Conservation (phyloP, 1,140 invertebrate genomes). For the Magallana gigas region DNA sequence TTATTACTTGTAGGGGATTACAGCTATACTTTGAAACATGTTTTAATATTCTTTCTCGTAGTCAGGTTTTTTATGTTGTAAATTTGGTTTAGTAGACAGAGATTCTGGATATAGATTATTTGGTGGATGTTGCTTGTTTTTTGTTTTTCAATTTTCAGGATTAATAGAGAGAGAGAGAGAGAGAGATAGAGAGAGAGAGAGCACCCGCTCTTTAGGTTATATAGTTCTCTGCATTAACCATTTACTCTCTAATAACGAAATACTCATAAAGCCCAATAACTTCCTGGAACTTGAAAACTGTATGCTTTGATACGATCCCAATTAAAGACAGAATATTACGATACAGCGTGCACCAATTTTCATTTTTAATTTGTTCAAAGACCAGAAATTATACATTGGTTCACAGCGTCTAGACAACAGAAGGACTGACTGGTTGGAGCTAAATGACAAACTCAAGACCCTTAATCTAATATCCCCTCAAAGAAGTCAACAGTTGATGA, state of each 20-base stretch:
- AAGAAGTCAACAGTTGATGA: too few relatives aligned
- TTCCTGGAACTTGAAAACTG: background rate
- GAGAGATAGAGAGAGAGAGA: too few relatives aligned
- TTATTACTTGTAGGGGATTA: background rate
- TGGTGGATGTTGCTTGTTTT: too few relatives aligned
- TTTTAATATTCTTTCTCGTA: background rate
- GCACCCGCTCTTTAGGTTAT: too few relatives aligned
- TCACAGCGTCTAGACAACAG: background rate
- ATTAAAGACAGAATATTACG: background rate
- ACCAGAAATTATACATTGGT: background rate
- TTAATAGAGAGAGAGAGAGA: too few relatives aligned
- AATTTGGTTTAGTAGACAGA: too few relatives aligned
- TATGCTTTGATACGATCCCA: background rate
- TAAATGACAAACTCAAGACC: background rate
- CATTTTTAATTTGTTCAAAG: slow-evolving; percentile 16
- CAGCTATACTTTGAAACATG: background rate
- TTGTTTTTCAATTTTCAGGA: too few relatives aligned
- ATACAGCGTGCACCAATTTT: background rate
- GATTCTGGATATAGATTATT: too few relatives aligned
- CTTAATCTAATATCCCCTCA: too few relatives aligned
- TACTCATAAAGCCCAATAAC: background rate
- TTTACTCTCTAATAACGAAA: too few relatives aligned
- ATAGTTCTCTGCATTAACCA: too few relatives aligned
- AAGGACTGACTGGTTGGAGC: too few relatives aligned
- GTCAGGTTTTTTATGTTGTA: background rate